A percentile compares a stretch with the other conserved stretches of the same genome.
phyloP scores from a whole-genome alignment of 2,888 invertebrate species.

The Pegoplata infirma region DNA sequence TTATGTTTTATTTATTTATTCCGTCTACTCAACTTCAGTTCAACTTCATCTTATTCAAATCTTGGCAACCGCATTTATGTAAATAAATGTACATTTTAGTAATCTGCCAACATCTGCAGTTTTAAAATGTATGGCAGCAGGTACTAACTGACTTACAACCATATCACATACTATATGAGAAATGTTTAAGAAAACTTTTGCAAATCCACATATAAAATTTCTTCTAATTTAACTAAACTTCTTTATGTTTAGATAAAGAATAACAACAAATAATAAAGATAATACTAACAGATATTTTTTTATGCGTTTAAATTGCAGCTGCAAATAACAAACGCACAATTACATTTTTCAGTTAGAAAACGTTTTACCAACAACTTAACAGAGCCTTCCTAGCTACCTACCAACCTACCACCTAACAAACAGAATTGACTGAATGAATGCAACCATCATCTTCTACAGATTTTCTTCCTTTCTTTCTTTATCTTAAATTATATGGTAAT shows the following conservation, averaged over 20 bases:
- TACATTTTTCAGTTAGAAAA: conserved; percentile 37
- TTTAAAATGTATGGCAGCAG: conserved; percentile 43
- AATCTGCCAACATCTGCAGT: conserved; percentile 55
- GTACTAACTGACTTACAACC: neutral
- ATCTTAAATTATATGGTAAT: conserved; percentile 63
- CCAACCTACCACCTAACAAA: neutral
- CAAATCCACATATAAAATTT: conserved; percentile 4
- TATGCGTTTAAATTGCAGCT: conserved; percentile 54
- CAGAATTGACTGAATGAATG: neutral
- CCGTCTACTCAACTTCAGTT: neutral
- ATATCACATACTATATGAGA: conserved; percentile 1
- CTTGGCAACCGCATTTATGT: conserved; percentile 53
- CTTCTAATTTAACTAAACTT: conserved; percentile 59
- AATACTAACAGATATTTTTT: conserved; percentile 42
- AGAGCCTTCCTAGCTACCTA: too few relatives aligned
- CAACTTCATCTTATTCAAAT: conserved; percentile 42
- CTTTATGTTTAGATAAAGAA: conserved; percentile 51
- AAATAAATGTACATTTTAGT: conserved; percentile 38
- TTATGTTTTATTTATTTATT: conserved; percentile 47
- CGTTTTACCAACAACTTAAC: too few relatives aligned
- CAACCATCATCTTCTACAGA: neutral
- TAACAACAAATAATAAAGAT: conserved; percentile 55
- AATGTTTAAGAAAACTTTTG: too few relatives aligned
- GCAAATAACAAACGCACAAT: conserved; percentile 61
- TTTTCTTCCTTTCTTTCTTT: conserved; percentile 18